Evolutionary conservation across 2,113 vertebrate genomes (phyloP).

Genomic region (Eleginops maclovinus): DNA sequence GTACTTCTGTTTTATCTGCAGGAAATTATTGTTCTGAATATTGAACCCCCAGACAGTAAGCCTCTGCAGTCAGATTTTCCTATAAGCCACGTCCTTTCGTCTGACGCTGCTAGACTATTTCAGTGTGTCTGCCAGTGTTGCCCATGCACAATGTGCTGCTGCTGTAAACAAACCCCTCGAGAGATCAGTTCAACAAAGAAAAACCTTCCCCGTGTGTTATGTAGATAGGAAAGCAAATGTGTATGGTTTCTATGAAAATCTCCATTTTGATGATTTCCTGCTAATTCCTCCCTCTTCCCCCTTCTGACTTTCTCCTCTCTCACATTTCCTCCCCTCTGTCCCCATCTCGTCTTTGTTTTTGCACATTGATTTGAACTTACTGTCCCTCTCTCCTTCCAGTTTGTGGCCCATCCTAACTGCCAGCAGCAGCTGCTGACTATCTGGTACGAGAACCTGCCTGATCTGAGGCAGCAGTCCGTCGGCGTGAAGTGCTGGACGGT

Average conservation of each 20-base stretch:
- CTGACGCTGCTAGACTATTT: no score
- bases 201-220: not conserved
- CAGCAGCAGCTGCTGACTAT: constrained; percentile 97
- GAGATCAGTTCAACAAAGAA: not conserved
- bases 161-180: not conserved
- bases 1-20: no score
- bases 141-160: not conserved
- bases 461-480: constrained; percentile 94
- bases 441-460: constrained; percentile 98
- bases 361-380: not conserved
- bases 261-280: no score
- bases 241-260: not conserved
- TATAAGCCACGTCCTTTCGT: no score
- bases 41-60: no score
- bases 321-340: not conserved
- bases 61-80: not conserved
- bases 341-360: not conserved
- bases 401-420: constrained; percentile 98
- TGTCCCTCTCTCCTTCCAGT: constrained; percentile 77
- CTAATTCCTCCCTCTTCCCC: not conserved
- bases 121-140: no score
- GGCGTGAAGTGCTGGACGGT: constrained; percentile 97
- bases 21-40: no score
- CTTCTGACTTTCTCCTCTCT: not conserved
- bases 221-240: constrained; percentile 5